Base-by-base conservation (phyloP, 2,888 invertebrate genomes). In the Apodemia hepburni region DNA sequence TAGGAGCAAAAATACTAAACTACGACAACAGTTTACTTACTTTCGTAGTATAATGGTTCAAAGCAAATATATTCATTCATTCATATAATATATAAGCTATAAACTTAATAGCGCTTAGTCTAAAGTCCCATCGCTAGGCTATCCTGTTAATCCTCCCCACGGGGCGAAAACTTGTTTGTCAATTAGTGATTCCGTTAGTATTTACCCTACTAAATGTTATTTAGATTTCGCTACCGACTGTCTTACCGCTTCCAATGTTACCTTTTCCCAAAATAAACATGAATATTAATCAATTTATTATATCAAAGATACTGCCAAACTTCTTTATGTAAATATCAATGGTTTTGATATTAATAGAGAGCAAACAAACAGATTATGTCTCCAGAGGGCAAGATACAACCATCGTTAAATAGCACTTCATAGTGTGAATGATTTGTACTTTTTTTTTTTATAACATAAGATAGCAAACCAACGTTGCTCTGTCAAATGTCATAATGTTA, bases 161-260 rank as follows among this genome's bases (percentile, higher is more conserved):
- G 47, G 47, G 47, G 17, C 12, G 47, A 49, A 49, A 49, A 49
- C 47, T 49, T 49, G 47, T 49, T 49, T 49, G n/a, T 17, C 47
- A 49, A 49, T 49, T 17, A 49, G 8, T 49, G 17, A 17, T 49
- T 49, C 15, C 15, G n/a, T 17, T 18, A 18, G 49, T 18, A 17
- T 18, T 49, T 49, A 49, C 49, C 5, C 17, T 18, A 49, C 18
- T 17, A 2, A 49, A 49, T 2, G 49, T 49, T 18, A 49, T 17
- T 49, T 49, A 49, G 49, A 49, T 49, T 49, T 49, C n/a, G 8
- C 9, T 18, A 49, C 49, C 6, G 3, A 18, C 18, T 49, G 49
- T 18, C 18, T 49, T 49, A 17, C 18, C 17, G 3, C 49, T 49
- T 1, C 49, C 17, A 49, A 17, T 18, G 18, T 49, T 49, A 18